phyloP scores from a whole-genome alignment of 2,113 vertebrate species.

The Trochalopteron elliotii region DNA sequence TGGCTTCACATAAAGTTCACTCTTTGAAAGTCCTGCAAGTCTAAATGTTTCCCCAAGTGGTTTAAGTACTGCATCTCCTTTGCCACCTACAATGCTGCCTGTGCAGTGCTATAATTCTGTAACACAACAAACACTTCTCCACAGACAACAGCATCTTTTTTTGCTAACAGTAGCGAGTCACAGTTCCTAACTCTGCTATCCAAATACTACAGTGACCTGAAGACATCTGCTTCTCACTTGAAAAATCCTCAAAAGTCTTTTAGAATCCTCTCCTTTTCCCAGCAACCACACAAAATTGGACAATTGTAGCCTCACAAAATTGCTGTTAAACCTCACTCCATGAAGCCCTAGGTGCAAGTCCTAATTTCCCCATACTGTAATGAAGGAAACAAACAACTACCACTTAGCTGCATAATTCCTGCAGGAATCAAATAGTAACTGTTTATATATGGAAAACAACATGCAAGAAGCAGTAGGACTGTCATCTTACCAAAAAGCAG shows the following conservation, averaged over 20 bases:
- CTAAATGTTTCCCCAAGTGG: background rate
- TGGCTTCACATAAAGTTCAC: background rate
- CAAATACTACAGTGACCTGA: background rate
- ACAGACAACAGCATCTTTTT: background rate
- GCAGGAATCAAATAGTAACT: background rate
- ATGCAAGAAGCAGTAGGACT: background rate
- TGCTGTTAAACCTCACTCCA: background rate
- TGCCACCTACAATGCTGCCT: background rate
- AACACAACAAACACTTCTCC: background rate
- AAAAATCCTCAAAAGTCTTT: background rate
- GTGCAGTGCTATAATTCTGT: background rate
- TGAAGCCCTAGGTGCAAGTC: background rate
- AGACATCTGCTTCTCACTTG: background rate
- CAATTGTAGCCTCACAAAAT: background rate
- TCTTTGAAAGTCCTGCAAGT: background rate
- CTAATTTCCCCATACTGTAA: background rate
- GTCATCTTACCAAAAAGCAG: background rate
- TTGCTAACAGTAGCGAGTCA: background rate
- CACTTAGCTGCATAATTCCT: background rate
- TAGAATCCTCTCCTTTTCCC: background rate
- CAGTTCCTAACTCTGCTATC: background rate
- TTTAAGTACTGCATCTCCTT: background rate
- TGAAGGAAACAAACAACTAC: background rate
- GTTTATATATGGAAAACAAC: background rate
- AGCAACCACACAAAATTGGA: background rate